Conservation (phyloP, 2,113 vertebrate species). For the Mus pahari region DNA sequence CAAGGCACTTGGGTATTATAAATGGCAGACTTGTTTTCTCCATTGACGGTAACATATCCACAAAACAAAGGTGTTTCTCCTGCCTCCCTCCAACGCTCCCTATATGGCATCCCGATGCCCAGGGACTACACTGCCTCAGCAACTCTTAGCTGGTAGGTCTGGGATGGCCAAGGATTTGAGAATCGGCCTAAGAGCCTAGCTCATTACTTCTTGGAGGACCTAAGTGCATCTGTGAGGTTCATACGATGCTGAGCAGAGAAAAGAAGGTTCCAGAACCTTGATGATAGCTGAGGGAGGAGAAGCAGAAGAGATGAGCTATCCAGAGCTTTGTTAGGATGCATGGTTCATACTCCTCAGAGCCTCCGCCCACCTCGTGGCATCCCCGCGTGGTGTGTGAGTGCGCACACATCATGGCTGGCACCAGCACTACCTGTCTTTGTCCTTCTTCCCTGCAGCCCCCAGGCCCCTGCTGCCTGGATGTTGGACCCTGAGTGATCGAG, state of each 20-base stretch:
- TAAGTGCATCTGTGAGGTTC: neutral
- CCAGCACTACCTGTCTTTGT: neutral
- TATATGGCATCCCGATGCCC: too few species aligned
- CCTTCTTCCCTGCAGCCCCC: neutral
- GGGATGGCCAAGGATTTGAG: neutral
- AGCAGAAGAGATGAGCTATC: too few species aligned
- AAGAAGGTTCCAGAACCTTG: neutral
- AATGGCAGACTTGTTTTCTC: neutral
- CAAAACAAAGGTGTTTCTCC: rapidly evolving
- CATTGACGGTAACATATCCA: rapidly evolving
- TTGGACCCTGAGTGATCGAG: neutral
- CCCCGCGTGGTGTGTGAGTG: rapidly evolving
- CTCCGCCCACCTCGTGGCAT: rapidly evolving
- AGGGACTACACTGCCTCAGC: neutral
- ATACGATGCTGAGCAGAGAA: neutral
- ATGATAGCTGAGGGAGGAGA: too few species aligned
- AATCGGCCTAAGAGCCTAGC: neutral
- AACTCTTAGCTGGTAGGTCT: neutral
- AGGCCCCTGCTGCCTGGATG: neutral
- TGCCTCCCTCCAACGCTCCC: too few species aligned
- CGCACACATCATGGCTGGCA: neutral
- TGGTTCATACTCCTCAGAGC: neutral
- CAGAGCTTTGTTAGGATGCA: neutral
- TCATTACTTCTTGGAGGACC: neutral
- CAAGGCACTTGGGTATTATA: rapidly evolving